A percentile compares a stretch with the other conserved stretches of the same genome.
phyloP scores from a whole-genome alignment of 2,113 vertebrate species.

The Amphilophus citrinellus region DNA sequence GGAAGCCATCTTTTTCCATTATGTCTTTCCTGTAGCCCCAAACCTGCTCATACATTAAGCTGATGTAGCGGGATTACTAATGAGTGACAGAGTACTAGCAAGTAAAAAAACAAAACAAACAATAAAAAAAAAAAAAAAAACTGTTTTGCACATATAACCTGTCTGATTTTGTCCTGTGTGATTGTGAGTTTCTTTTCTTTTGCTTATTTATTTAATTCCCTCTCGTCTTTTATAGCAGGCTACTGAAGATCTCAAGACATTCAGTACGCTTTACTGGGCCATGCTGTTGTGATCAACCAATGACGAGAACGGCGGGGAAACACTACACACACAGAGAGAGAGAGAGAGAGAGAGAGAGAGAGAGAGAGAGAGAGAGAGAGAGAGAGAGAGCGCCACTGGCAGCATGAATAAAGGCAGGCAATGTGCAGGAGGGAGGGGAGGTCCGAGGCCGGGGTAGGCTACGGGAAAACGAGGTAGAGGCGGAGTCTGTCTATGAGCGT shows the following conservation, averaged over 20 bases:
- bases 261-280: conserved; percentile 57
- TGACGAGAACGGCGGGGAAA: conserved; percentile 68
- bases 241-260: conserved; percentile 12
- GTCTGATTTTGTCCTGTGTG: background rate
- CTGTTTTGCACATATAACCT: background rate
- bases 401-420: conserved; percentile 66
- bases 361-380: conserved; percentile 12
- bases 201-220: background rate
- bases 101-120: background rate
- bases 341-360: conserved; percentile 16
- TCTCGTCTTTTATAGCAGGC: background rate
- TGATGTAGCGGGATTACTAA: background rate
- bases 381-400: conserved; percentile 41
- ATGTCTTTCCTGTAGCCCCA: background rate
- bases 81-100: background rate
- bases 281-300: conserved; percentile 64
- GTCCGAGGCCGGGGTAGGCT: conserved; percentile 58
- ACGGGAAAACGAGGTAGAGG: conserved; percentile 71
- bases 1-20: conserved; percentile 12
- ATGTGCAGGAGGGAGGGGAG: conserved; percentile 50
- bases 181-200: background rate
- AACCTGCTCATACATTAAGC: conserved; percentile 1
- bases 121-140: background rate
- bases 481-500: conserved; percentile 54
- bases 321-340: conserved; percentile 33